Evolutionary conservation across 2,888 invertebrate genomes (phyloP).

Genomic region (Omphaloscelis lunosa): DNA sequence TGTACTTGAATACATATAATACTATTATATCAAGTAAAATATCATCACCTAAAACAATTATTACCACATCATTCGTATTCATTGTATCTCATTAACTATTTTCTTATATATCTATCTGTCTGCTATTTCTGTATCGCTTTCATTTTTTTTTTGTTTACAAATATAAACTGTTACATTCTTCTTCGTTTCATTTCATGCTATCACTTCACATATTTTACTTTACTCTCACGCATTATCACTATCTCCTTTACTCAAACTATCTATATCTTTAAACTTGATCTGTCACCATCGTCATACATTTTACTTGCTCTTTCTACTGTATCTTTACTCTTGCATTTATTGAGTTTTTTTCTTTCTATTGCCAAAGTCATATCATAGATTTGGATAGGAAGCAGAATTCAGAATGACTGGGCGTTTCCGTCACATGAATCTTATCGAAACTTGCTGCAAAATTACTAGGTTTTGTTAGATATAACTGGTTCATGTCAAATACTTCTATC

Average conservation of each 20-base stretch:
- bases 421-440: background rate
- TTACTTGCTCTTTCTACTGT: background rate
- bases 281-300: background rate
- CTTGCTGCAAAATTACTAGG: background rate
- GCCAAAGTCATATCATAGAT: background rate
- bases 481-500: background rate
- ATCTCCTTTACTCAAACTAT: conserved; percentile 7
- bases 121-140: conserved; percentile 54
- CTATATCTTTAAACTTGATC: conserved; percentile 9
- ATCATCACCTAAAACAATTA: conserved; percentile 22
- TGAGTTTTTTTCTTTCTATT: background rate
- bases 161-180: conserved; percentile 68
- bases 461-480: background rate
- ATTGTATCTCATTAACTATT: conserved; percentile 34
- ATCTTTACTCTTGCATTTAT: background rate
- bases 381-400: background rate
- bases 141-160: conserved; percentile 54
- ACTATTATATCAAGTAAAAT: conserved; percentile 26
- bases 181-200: conserved; percentile 74
- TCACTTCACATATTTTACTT: conserved; percentile 34
- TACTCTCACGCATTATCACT: conserved; percentile 37
- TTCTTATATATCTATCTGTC: conserved; percentile 42
- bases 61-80: conserved; percentile 33
- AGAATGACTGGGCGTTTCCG: background rate
- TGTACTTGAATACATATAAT: conserved; percentile 29